These are phyloP conservation scores for Columba livia DNA, from an alignment of 2,113 vertebrate species.

Conservation along the genomic window DNA sequence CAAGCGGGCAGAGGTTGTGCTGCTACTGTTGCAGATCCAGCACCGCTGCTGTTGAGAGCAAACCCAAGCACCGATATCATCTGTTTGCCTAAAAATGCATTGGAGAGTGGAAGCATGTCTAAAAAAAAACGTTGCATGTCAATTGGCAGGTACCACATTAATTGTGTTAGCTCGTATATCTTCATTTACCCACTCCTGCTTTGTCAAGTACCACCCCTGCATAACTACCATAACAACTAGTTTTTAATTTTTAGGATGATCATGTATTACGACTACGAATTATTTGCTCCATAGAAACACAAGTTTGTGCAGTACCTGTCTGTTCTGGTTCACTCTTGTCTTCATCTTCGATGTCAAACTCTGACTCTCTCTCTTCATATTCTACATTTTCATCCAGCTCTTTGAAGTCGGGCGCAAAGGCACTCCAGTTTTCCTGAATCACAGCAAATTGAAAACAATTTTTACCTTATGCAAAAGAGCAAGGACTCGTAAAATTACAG, in stretches of 20 bases:
- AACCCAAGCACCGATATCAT: background rate
- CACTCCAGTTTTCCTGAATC: constrained; percentile 97
- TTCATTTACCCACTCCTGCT: background rate
- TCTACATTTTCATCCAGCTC: constrained; percentile 98
- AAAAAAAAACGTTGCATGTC: no score
- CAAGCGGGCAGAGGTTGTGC: background rate
- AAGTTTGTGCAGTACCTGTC: constrained; percentile 78
- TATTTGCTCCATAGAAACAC: background rate
- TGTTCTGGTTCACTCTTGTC: constrained; percentile 98
- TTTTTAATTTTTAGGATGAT: background rate
- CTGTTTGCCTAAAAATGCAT: background rate
- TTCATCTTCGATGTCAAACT: constrained; percentile 98
- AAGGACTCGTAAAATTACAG: background rate
- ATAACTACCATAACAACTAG: background rate
- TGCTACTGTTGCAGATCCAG: background rate
- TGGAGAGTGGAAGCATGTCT: background rate
- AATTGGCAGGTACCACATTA: background rate
- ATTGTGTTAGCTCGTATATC: background rate
- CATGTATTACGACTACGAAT: no score
- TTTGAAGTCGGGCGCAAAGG: constrained; percentile 98
- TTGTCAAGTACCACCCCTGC: background rate
- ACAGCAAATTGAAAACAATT: background rate
- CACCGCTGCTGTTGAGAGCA: background rate
- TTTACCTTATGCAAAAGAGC: background rate
- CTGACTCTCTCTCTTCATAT: constrained; percentile 96